Conservation (phyloP, 2,113 vertebrate species). For the Tachysurus fulvidraco region DNA sequence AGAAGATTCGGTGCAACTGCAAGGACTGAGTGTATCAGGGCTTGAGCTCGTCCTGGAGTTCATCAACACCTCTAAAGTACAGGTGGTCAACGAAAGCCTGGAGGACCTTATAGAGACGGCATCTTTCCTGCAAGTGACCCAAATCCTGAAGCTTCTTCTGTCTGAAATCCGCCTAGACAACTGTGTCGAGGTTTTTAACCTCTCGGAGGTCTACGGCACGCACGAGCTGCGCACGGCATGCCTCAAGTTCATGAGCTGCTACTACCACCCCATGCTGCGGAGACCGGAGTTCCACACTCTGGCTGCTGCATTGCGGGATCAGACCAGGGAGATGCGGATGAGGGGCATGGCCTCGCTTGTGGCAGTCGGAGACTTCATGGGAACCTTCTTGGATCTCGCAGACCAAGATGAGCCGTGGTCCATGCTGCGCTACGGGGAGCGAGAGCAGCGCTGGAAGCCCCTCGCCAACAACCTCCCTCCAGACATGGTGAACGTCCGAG, state of each 20-base stretch:
- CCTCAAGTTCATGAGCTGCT: conserved; percentile 82
- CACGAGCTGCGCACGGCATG: conserved; percentile 82
- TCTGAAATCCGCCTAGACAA: conserved; percentile 84
- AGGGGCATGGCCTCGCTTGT: conserved; percentile 81
- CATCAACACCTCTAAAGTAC: conserved; percentile 83
- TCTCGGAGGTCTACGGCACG: conserved; percentile 88
- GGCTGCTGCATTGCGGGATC: conserved; percentile 69
- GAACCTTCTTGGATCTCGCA: conserved; percentile 70
- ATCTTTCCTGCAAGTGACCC: conserved; percentile 89
- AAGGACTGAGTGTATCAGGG: conserved; percentile 85
- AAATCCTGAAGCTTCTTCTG: conserved; percentile 83
- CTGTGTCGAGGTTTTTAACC: conserved; percentile 85
- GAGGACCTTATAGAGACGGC: conserved; percentile 89
- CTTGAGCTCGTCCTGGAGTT: conserved; percentile 91
- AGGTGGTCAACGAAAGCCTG: conserved; percentile 77
- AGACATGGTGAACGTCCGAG: conserved; percentile 86
- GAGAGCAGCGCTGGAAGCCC: conserved; percentile 82
- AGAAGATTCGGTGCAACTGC: conserved; percentile 85
- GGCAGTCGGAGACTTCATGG: conserved; percentile 82
- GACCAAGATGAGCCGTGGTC: conserved; percentile 80
- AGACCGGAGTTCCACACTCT: conserved; percentile 76
- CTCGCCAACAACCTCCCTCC: conserved; percentile 81
- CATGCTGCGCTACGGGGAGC: conserved; percentile 86
- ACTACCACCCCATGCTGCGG: conserved; percentile 86
- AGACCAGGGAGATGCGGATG: conserved; percentile 81